Evolutionary conservation across 2,113 vertebrate species (phyloP).

Genomic region (Lampris incognitus): DNA sequence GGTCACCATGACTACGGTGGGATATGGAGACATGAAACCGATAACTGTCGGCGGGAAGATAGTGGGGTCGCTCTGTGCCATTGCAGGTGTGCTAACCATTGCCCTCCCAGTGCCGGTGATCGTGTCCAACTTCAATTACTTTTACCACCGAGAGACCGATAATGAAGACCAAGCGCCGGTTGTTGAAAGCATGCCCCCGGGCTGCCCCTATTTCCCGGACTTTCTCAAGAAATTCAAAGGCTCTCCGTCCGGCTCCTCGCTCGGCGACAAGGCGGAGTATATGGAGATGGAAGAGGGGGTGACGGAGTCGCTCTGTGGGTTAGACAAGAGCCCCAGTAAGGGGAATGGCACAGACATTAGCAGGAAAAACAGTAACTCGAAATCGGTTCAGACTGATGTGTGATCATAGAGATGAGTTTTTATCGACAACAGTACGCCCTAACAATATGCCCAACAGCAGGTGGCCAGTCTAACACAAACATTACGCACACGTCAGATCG

Average conservation of each 20-base stretch:
- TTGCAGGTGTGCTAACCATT: constrained; percentile 97
- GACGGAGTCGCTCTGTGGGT: constrained; percentile 94
- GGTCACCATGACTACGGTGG: constrained; percentile 99
- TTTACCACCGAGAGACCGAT: constrained; percentile 98
- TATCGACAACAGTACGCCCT: constrained; percentile 61
- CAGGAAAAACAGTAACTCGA: constrained; percentile 93
- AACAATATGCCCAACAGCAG: constrained; percentile 63
- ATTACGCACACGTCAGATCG: constrained; percentile 53
- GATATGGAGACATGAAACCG: constrained; percentile 99
- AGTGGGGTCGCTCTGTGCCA: constrained; percentile 97
- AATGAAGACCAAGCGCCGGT: constrained; percentile 92
- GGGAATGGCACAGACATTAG: constrained; percentile 93
- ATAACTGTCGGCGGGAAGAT: constrained; percentile 99
- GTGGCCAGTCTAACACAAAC: constrained; percentile 54
- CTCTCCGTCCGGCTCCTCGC: constrained; percentile 91
- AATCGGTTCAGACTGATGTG: constrained; percentile 98
- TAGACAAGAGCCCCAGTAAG: constrained; percentile 91
- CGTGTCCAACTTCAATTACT: constrained; percentile 99
- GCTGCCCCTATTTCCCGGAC: constrained; percentile 93
- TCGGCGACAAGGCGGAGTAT: constrained; percentile 96
- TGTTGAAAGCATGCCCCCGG: constrained; percentile 89
- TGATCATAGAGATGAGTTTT: constrained; percentile 78
- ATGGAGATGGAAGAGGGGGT: constrained; percentile 99
- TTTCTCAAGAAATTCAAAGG: constrained; percentile 91
- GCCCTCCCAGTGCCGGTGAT: constrained; percentile 98